Conservation (phyloP, 2,888 invertebrate species). For the Aphrophora alni region DNA sequence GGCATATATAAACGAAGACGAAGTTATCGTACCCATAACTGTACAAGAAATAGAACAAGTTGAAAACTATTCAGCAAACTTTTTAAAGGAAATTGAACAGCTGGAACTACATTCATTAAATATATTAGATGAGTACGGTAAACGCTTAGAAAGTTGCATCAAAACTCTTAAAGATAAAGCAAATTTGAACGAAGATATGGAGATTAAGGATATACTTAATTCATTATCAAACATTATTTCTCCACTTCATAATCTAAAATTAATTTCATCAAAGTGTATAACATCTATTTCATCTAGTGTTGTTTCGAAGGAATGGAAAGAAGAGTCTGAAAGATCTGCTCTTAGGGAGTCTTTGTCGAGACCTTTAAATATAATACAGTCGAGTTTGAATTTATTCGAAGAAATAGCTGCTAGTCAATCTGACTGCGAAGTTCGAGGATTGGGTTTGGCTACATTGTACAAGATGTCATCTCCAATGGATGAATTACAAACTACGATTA, state of each 20-base stretch:
- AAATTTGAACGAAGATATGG: slow-evolving; percentile 42
- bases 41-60: slow-evolving; percentile 25
- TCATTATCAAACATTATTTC: slow-evolving; percentile 45
- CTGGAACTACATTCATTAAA: background rate
- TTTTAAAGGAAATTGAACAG: slow-evolving; percentile 13
- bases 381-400: slow-evolving; percentile 43
- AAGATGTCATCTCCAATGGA: slow-evolving; percentile 48
- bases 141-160: slow-evolving; percentile 15
- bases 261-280: slow-evolving; percentile 42
- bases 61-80: background rate
- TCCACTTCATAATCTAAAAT: slow-evolving; percentile 38
- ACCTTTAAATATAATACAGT: slow-evolving; percentile 45
- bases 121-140: background rate
- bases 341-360: slow-evolving; percentile 44
- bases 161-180: slow-evolving; percentile 37
- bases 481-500: slow-evolving; percentile 50
- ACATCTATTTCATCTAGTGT: slow-evolving; percentile 27
- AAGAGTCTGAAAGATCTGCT: background rate
- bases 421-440: slow-evolving; percentile 42
- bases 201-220: slow-evolving; percentile 45
- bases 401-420: slow-evolving; percentile 43
- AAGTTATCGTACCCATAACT: slow-evolving; percentile 25
- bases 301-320: background rate
- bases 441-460: slow-evolving; percentile 46
- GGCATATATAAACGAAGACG: slow-evolving; percentile 43